Evolutionary conservation across 2,113 vertebrate species (phyloP), one percentile per base, ranked within the genome.

Genomic region (Tapirus terrestris): DNA sequence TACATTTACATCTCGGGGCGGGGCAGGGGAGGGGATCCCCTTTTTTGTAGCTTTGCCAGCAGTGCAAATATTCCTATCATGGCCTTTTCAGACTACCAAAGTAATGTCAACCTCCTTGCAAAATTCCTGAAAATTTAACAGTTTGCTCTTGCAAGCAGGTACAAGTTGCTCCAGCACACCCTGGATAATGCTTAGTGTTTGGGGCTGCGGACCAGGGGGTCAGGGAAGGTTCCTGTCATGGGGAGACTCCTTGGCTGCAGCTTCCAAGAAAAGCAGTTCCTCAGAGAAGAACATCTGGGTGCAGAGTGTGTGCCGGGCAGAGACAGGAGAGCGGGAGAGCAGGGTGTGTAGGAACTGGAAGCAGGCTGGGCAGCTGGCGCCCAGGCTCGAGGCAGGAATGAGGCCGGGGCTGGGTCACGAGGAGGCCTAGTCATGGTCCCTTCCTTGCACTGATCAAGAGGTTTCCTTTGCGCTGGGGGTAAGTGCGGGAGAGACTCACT

Each of bases 101-200:
- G 36, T 29, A 56, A 67, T 58, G 36, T 21, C 68, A 48, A 25
- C 53, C 56, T 88, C 39, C 58, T 72, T 61, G 48, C 12, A 81
- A 36, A 96, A 72, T 72, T 48, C 17, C 87, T 91, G 39, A 95
- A 91, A 93, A 79, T 51, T 61, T 53, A 96, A 82, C 76, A 31
- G 0, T 29, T 83, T 67, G n/a, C 60, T 91, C 53, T 88, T 76
- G 21, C 4, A 51, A 56, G 27, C 91, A 85, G 77, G 51, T 67
- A 23, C 48, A 33, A 21, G 27, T 56, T 43, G 70, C 60, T 89
- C 2, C 17, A 65, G 51, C 31, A 70, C 29, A 45, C 36, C 43
- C 25, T 33, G 63, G 33, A 23, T 43, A 36, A 31, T 27, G 21
- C 27, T 25, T 60, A 36, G 23, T 81, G 43, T 9, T 3, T 80